Conservation (phyloP, 92 coral and sea anemone species). For the Phymanthus crucifer region DNA sequence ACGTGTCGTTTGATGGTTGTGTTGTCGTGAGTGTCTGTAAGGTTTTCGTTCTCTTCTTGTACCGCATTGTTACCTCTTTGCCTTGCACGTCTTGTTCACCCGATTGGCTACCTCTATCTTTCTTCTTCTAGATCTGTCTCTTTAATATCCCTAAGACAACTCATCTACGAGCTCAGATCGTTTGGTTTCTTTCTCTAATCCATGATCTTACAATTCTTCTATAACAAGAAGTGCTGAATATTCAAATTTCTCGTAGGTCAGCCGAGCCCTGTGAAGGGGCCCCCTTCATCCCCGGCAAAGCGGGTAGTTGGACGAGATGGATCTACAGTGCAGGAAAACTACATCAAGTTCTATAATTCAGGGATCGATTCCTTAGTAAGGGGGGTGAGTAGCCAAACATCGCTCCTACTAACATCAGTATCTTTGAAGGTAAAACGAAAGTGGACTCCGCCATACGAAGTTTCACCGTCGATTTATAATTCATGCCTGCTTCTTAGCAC, state of each 20-base stretch:
- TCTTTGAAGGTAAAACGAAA: conserved; percentile 3
- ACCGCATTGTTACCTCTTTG: conserved; percentile 40
- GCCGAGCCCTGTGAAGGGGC: conserved; percentile 84
- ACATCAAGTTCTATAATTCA: conserved; percentile 63
- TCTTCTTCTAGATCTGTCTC: neutral
- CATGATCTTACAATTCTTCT: conserved; percentile 35
- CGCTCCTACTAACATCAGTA: neutral
- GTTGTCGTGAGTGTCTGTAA: conserved; percentile 17
- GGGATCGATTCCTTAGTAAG: conserved; percentile 74
- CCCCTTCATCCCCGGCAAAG: conserved; percentile 73
- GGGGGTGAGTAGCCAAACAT: conserved; percentile 58
- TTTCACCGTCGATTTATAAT: conserved; percentile 42
- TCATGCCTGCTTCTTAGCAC: conserved; percentile 12
- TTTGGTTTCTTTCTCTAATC: conserved; percentile 11
- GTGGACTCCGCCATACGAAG: conserved; percentile 31
- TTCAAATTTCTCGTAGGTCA: conserved; percentile 84
- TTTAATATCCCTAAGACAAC: neutral
- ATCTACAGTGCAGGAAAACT: conserved; percentile 63
- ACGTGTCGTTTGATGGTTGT: conserved; percentile 53
- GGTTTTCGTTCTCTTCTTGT: conserved; percentile 28
- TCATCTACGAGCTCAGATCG: neutral
- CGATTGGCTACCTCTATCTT: neutral
- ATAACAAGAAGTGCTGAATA: conserved; percentile 67
- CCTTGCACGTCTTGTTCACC: neutral
- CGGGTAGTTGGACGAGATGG: conserved; percentile 66